These are phyloP conservation scores for Dolichoris vasculosae DNA, from an alignment of 1,140 invertebrate genomes.

Conservation along the genomic window DNA sequence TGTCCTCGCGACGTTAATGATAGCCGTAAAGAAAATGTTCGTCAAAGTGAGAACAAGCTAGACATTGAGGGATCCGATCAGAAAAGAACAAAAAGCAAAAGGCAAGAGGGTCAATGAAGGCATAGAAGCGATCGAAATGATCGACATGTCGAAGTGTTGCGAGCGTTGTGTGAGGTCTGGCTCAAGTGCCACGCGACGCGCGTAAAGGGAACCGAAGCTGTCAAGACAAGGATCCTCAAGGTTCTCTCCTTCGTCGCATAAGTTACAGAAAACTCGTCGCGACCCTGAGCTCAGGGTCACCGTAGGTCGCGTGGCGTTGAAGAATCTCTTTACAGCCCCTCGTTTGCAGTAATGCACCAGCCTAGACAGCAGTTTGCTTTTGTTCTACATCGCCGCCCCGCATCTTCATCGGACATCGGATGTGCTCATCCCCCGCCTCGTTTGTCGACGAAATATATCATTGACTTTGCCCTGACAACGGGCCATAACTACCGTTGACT, in stretches of 20 bases:
- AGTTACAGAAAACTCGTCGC: conserved; percentile 34
- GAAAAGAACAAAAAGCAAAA: background rate
- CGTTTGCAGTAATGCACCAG: background rate
- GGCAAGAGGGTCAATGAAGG: background rate
- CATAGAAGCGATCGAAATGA: background rate
- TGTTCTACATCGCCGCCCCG: background rate
- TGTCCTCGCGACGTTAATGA: background rate
- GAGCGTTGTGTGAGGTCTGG: background rate
- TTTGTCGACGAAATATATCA: background rate
- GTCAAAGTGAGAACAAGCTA: background rate
- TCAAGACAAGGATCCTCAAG: background rate
- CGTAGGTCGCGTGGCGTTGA: conserved; percentile 38
- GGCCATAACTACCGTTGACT: conserved; percentile 67
- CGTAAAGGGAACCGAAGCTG: background rate
- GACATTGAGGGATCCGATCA: background rate
- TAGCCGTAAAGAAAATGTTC: background rate
- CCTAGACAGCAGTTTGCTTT: background rate
- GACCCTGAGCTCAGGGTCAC: conserved; percentile 55
- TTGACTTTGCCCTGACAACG: conserved; percentile 18
- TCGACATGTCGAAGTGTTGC: background rate
- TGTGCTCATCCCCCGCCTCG: background rate
- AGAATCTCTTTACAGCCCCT: conserved; percentile 15
- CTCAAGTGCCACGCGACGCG: conserved; percentile 23
- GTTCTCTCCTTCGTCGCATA: conserved; percentile 30
- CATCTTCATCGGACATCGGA: background rate